Conservation (phyloP, 1,140 invertebrate species). For the Orius insidiosus region DNA sequence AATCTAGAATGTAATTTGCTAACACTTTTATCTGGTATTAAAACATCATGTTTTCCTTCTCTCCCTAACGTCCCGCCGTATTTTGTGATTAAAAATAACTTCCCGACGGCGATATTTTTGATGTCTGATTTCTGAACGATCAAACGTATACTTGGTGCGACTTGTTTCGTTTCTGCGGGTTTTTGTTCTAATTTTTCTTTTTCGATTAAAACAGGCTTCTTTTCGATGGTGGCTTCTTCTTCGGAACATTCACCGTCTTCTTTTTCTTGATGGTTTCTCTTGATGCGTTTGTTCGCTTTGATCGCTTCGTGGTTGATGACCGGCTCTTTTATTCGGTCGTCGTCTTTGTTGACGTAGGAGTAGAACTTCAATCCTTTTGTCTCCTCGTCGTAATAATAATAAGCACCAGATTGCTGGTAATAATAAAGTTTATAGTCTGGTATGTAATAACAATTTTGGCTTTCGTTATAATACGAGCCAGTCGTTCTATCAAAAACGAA, state of each 20-base stretch:
- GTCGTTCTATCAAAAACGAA: neutral
- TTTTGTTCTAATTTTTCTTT: neutral
- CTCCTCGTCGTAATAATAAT: conserved; percentile 12
- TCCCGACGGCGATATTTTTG: conserved; percentile 49
- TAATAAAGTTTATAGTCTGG: conserved; percentile 9
- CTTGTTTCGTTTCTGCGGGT: too few species aligned
- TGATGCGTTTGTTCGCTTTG: too few species aligned
- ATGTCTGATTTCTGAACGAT: conserved; percentile 59
- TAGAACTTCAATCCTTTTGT: conserved; percentile 7
- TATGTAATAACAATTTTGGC: conserved; percentile 1
- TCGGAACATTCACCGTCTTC: conserved; percentile 6
- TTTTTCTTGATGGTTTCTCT: too few species aligned
- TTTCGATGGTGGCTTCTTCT: neutral
- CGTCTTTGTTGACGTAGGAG: neutral
- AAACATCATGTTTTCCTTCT: conserved; percentile 54
- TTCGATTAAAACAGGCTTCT: conserved; percentile 5
- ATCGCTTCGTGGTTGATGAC: too few species aligned
- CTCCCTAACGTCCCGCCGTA: conserved; percentile 70
- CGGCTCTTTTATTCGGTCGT: too few species aligned
- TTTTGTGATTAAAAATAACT: conserved; percentile 68
- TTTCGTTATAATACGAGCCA: neutral
- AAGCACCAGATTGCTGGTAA: conserved; percentile 6
- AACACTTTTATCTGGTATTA: conserved; percentile 61
- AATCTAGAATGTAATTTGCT: conserved; percentile 29
- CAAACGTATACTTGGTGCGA: conserved; percentile 62